Percentiles rank a stretch among this genome's conserved stretches.
Conservation (phyloP, 2,888 invertebrate species). For the Machimus atricapillus region DNA sequence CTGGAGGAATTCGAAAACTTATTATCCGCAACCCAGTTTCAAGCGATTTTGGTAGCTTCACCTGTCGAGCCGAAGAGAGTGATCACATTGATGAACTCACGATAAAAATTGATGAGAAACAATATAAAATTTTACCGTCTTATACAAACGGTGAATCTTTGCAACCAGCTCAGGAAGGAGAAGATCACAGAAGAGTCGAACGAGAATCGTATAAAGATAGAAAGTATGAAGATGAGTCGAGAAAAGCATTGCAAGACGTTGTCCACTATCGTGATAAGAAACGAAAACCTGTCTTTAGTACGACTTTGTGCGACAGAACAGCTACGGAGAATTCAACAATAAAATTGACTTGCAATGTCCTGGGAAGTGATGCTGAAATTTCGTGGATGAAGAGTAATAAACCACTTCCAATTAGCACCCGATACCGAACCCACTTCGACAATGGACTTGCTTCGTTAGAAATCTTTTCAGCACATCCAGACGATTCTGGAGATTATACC, state of each 20-base stretch:
- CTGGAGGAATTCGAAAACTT: slow-evolving; percentile 76
- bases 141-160: background rate
- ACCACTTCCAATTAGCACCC: slow-evolving; percentile 65
- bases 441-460: slow-evolving; percentile 77
- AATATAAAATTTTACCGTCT: background rate
- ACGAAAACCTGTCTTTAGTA: slow-evolving; percentile 78
- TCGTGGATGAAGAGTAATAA: slow-evolving; percentile 79
- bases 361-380: slow-evolving; percentile 71
- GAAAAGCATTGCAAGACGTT: background rate
- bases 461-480: slow-evolving; percentile 70
- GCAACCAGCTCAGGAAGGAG: background rate
- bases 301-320: slow-evolving; percentile 76
- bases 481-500: slow-evolving; percentile 80
- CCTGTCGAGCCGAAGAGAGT: slow-evolving; percentile 77
- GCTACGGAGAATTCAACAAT: slow-evolving; percentile 77
- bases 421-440: slow-evolving; percentile 69
- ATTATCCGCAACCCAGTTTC: slow-evolving; percentile 71
- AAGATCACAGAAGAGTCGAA: background rate
- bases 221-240: background rate
- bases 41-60: slow-evolving; percentile 78
- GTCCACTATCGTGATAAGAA: slow-evolving; percentile 63
- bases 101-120: slow-evolving; percentile 66
- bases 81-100: slow-evolving; percentile 77
- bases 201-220: background rate
- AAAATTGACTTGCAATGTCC: slow-evolving; percentile 77